phyloP scores from a whole-genome alignment of 35 echinoderm and acorn worm species.

The Ptychodera flava region DNA sequence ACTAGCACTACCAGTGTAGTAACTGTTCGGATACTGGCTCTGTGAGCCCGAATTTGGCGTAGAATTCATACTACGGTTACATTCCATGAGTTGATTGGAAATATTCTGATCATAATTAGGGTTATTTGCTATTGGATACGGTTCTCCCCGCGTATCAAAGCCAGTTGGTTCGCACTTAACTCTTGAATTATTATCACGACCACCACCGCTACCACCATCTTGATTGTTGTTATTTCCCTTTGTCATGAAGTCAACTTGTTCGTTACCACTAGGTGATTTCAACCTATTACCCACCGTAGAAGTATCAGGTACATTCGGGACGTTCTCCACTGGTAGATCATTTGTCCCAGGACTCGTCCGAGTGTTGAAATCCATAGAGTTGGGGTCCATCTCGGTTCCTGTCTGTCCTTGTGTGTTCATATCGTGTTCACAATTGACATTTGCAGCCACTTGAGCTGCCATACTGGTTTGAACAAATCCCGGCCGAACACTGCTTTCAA shows the following conservation, averaged over 20 bases:
- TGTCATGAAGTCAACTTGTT: not conserved
- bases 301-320: not conserved
- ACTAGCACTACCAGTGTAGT: not conserved
- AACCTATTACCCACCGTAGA: not conserved
- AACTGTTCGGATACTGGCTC: not conserved
- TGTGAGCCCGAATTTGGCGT: not conserved
- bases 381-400: not conserved
- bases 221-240: not conserved
- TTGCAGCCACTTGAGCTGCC: not conserved
- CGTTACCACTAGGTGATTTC: not conserved
- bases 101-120: not conserved
- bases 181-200: not conserved
- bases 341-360: not conserved
- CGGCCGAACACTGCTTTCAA: not conserved
- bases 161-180: not conserved
- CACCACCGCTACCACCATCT: not conserved
- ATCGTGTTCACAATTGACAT: not conserved
- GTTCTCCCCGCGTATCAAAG: not conserved
- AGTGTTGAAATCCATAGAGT: constrained; percentile 1
- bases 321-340: not conserved
- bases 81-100: not conserved
- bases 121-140: not conserved
- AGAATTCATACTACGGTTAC: not conserved
- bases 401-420: not conserved
- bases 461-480: not conserved